Evolutionary conservation across 2,113 vertebrate species (phyloP).

Genomic region (Rynchops niger): DNA sequence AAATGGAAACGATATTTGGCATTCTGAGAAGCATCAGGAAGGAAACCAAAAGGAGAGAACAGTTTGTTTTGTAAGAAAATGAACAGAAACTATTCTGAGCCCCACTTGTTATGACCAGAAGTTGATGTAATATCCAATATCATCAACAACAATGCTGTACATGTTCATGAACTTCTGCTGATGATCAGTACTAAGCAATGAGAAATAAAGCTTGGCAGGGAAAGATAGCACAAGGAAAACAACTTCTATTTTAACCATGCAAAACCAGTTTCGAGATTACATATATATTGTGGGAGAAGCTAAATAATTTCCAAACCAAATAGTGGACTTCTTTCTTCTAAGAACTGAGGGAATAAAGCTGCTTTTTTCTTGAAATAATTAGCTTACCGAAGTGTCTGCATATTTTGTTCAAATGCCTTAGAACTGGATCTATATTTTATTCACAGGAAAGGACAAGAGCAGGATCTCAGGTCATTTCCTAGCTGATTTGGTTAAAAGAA

Average conservation of each 20-base stretch:
- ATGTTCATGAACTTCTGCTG: neutral
- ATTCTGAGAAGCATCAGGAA: neutral
- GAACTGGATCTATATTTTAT: neutral
- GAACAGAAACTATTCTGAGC: neutral
- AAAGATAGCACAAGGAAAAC: neutral
- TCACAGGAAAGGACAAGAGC: neutral
- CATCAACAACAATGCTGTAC: neutral
- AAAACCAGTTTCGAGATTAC: neutral
- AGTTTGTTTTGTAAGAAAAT: neutral
- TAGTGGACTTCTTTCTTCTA: neutral
- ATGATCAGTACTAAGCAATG: neutral
- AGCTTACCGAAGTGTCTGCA: neutral
- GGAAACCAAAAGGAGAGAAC: neutral
- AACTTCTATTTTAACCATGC: neutral
- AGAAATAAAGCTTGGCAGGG: neutral
- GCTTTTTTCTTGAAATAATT: neutral
- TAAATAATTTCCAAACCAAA: neutral
- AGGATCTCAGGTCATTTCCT: neutral
- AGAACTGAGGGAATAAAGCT: neutral
- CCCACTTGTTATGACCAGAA: neutral
- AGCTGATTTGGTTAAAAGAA: neutral
- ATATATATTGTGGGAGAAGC: neutral
- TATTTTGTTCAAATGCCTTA: neutral
- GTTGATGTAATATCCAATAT: neutral
- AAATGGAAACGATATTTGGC: neutral